Base-by-base conservation (phyloP, 2,113 vertebrate genomes). In the Zosterops japonicus region DNA sequence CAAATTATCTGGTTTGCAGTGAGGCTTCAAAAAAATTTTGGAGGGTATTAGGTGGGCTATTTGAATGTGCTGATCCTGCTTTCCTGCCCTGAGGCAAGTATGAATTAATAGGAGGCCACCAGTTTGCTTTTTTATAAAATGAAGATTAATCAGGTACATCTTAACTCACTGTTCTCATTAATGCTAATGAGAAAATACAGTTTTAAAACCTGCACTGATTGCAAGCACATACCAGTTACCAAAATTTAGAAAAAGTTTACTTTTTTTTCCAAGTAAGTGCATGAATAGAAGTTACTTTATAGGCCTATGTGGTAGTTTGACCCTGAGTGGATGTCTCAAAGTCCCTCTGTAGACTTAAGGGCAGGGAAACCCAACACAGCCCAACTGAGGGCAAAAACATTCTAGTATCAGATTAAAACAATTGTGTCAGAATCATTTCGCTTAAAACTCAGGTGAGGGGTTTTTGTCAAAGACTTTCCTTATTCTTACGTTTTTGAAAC, bases 111-210 rank as follows among this genome's bases (percentile, higher is more conserved):
- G 84, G 33, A 95, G 70, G 63, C 67, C 36, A 87, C n/a, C 17
- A 16, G 72, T 35, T 47, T 95, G 52, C 46, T 9, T 68, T 92
- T 55, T 55, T 81, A n/a, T 52, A 39, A 90, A 94, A 86, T 35
- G 57, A 71, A 90, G 39, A 71, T 90, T 87, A 81, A 94, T 90
- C 76, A 90, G 76, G 28, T 90, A 46, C 57, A 68, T 78, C 63
- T 84, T 90, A 59, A 83, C n/a, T 80, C 72, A 49, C 47, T 79
- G 31, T 71, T 89, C 64, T 86, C 79, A 82, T 92, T 94, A 95
- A 75, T 23, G 29, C 13, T 90, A 90, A 90, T 65, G 86, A 60
- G 49, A 89, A 92, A 92, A 90, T 47, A 36, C 10, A 57, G n/a
- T 56, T 75, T 70, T 81, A 53, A 86, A 52, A 46, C 64, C 49